Evolutionary conservation across 2,113 vertebrate genomes (phyloP), one percentile per base, ranked within the genome.

Genomic region (Brienomyrus longianalis): DNA sequence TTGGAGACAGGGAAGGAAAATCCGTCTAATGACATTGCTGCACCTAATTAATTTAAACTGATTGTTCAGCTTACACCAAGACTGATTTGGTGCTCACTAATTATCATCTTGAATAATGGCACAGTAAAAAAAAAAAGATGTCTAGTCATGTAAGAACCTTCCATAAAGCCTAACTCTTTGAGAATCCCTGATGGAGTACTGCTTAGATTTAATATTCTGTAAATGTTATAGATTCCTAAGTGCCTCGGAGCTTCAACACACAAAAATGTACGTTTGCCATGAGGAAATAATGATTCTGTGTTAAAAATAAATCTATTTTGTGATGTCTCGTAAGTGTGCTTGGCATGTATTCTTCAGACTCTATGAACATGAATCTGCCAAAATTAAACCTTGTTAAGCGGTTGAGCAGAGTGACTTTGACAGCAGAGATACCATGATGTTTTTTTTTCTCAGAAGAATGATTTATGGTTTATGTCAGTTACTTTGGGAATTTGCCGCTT

Each of bases 41-140:
- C 19, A 84, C 39, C 45, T 84, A 84, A 84, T 84, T 84, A 48
- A 84, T 84, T 83, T 11, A 84, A 84, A 84, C 45, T 45, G 83
- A 84, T 84, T 84, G 83, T 84, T 84, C 39, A 43, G 7, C 45
- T 45, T 84, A 43, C 19, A 50, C 43, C 23, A 39, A n/a, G 83
- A 84, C 45, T n/a, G 83, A 43, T 23, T 84, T 84, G 39, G 23
- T 84, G 45, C 43, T 23, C 43, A 47, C 21, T 84, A 84, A 84
- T 84, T 23, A 47, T 84, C 19, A 84, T 48, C 21, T 45, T 47
- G 45, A 84, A 84, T 47, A 47, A 47, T 39, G 23, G 45, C 21
- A n/a, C 39, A 70, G 3, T 80, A n/a, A 80, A 43, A 77, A 52
- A 52, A 54, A 48, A 70, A 80, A 80, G 74, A 17, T 21, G 39